Evolutionary conservation across 2,888 invertebrate species (phyloP).

Genomic region (Punctoribates punctum): DNA sequence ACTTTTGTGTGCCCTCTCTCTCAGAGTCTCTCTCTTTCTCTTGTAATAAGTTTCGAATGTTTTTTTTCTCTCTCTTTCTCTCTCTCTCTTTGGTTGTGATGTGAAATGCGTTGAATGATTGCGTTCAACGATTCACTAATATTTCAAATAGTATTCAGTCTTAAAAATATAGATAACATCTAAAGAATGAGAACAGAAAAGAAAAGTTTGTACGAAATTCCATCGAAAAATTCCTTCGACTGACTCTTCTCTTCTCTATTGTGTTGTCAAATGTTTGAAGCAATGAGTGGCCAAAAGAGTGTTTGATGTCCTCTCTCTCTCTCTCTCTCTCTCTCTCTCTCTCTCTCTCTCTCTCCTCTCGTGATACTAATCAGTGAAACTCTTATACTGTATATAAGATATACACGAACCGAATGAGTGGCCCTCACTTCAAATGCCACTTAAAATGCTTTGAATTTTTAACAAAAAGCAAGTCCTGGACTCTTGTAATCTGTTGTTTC

Average conservation of each 20-base stretch:
- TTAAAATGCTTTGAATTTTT: slow-evolving; percentile 11
- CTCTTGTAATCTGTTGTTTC: neutral
- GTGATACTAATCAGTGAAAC: neutral
- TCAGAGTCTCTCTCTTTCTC: too few relatives aligned
- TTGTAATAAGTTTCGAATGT: neutral
- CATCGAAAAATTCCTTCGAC: slow-evolving; percentile 15
- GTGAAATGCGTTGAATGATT: slow-evolving; percentile 25
- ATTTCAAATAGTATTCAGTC: slow-evolving; percentile 26
- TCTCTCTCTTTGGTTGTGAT: neutral
- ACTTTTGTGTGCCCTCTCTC: neutral
- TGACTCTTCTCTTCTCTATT: slow-evolving; percentile 17
- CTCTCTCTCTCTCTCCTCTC: slow-evolving; percentile 18
- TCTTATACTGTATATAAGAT: neutral
- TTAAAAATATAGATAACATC: slow-evolving; percentile 33
- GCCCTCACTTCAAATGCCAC: neutral
- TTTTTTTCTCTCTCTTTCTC: neutral
- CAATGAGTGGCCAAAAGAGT: slow-evolving; percentile 30
- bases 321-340: slow-evolving; percentile 3
- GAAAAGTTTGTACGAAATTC: slow-evolving; percentile 10
- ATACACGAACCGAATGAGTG: neutral
- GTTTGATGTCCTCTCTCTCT: slow-evolving; percentile 28
- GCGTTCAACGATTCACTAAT: slow-evolving; percentile 29
- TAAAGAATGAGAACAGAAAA: slow-evolving; percentile 3
- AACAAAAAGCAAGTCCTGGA: neutral
- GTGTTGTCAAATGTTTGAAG: slow-evolving; percentile 28